Conservation (phyloP, 2,888 invertebrate genomes). For the Amiota mariae region DNA sequence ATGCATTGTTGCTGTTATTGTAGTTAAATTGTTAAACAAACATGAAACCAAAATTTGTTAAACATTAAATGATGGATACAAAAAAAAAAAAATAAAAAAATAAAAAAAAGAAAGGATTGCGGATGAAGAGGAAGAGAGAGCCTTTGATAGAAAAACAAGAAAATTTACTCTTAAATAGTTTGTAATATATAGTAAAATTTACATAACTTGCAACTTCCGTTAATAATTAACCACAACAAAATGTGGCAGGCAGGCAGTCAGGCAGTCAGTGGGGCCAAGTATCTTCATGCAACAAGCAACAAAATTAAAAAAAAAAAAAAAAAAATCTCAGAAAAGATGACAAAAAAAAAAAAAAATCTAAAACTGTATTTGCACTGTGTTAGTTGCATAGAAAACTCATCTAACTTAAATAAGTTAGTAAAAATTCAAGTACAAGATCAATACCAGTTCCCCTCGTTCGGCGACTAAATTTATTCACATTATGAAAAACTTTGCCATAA, state of each 20-base stretch:
- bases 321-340: not conserved
- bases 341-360: not conserved
- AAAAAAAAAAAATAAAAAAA: constrained; percentile 37
- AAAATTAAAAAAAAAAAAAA: constrained; percentile 5
- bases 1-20: constrained; percentile 41
- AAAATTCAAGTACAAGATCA: constrained; percentile 25
- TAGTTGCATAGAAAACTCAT: not conserved
- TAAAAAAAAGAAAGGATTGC: constrained; percentile 3
- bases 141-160: constrained; percentile 14
- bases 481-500: not conserved
- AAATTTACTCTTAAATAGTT: constrained; percentile 19
- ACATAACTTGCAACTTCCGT: constrained; percentile 57
- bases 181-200: constrained; percentile 49
- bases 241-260: not conserved
- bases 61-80: constrained; percentile 38
- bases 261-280: no score
- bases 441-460: constrained; percentile 1
- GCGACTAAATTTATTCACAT: not conserved
- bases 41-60: constrained; percentile 54
- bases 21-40: constrained; percentile 52
- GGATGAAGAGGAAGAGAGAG: not conserved
- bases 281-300: not conserved
- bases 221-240: constrained; percentile 55
- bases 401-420: not conserved
- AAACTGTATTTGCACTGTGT: not conserved